These are phyloP conservation scores for Mormyrus lacerda DNA, from an alignment of 2,113 vertebrate species.

Conservation along the genomic window DNA sequence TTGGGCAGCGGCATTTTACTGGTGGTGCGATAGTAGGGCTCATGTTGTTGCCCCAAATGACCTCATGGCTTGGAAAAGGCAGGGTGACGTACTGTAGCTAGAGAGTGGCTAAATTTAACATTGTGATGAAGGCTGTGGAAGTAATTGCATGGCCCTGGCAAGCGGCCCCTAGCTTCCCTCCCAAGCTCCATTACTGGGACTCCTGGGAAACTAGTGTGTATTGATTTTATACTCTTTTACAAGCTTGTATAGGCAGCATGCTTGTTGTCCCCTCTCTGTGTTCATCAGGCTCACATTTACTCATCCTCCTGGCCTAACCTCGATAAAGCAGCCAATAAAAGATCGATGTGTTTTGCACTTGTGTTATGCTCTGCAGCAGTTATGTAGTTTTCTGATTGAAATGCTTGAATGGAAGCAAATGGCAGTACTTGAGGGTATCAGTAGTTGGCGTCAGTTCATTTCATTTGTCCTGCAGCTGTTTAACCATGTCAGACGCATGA, in stretches of 20 bases:
- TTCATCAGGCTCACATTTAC: background rate
- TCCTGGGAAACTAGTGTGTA: background rate
- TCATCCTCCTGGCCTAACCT: background rate
- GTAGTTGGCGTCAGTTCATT: background rate
- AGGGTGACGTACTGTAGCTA: background rate
- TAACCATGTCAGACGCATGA: background rate
- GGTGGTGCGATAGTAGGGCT: background rate
- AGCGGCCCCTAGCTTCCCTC: background rate
- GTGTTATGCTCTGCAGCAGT: background rate
- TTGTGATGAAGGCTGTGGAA: background rate
- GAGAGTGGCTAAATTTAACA: conserved; percentile 2
- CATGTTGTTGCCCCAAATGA: background rate
- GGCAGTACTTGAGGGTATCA: background rate
- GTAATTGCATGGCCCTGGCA: background rate
- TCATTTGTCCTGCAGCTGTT: background rate
- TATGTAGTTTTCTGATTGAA: background rate
- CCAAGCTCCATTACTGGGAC: background rate
- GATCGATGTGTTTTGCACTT: background rate
- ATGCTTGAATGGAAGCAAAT: background rate
- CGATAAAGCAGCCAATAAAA: background rate
- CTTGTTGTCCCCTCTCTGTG: background rate
- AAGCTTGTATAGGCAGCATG: background rate
- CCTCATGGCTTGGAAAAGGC: background rate
- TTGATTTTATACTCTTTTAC: background rate
- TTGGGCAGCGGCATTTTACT: background rate